Conservation (phyloP, 1,140 invertebrate genomes). For the Brachionus asplanchnoidis region DNA sequence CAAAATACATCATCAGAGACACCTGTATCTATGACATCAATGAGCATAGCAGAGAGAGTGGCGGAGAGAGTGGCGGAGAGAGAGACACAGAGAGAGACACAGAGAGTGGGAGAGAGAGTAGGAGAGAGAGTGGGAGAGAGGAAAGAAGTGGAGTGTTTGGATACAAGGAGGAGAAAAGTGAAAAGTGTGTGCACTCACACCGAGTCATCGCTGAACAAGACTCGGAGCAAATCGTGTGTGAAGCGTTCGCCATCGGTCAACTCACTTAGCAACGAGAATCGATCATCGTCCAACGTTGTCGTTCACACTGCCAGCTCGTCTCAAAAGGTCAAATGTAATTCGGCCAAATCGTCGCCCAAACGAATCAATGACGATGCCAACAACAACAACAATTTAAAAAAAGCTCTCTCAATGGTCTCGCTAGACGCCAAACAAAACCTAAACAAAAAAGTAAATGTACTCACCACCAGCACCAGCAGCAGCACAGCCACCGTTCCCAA, state of each 20-base stretch:
- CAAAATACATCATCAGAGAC: neutral
- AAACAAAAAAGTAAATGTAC: neutral
- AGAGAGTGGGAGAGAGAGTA: neutral
- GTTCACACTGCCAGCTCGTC: neutral
- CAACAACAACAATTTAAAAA: neutral
- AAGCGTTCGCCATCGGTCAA: neutral
- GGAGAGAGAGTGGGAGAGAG: neutral
- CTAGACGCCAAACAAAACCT: neutral
- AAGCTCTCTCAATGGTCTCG: conserved; percentile 15
- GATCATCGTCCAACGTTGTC: neutral
- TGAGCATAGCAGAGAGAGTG: no score
- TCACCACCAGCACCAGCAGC: no score
- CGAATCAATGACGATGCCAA: neutral
- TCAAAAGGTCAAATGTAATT: neutral
- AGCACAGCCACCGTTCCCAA: neutral
- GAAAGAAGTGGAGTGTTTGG: neutral
- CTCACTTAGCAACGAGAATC: neutral
- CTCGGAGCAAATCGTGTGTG: neutral
- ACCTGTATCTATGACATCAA: no score
- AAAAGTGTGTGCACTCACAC: neutral
- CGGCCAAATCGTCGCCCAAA: conserved; percentile 8
- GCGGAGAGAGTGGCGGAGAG: neutral
- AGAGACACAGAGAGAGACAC: neutral
- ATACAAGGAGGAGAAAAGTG: neutral
- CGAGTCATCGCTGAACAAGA: neutral